Evolutionary conservation across 1,140 invertebrate species (phyloP), one percentile per base, ranked within the genome.

Genomic region (Meloidogyne floridensis): DNA sequence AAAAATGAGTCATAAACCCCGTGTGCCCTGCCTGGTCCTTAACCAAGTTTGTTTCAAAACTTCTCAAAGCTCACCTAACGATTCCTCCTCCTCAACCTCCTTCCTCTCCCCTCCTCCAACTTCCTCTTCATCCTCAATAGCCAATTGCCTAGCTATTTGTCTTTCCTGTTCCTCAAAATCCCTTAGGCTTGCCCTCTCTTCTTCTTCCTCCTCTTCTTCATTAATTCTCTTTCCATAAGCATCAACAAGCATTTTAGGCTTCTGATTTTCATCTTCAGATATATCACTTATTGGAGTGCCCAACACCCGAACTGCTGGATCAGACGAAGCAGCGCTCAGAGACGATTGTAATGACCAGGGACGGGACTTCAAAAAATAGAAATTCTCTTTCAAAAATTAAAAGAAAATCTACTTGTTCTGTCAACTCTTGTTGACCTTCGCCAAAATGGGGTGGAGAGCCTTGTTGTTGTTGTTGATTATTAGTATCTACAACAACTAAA

Each of bases 101-200:
- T 18, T 15, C 76, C 15, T 7, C 47, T 70, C 32, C 5, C 10
- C 53, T 54, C 5, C 75, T n/a, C 18, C 76, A 8, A 32, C 2
- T 32, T 32, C 32, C 32, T 78, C 76, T 18, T 70, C 76, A 47
- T 13, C n/a, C 18, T 75, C 74, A 13, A 53, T 32, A 13, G 74
- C 74, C 9, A 79, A 32, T 79, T 80, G 77, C 43, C 32, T 18
- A 32, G 72, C 76, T 56, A 80, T 51, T 79, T 80, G 43, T 9
- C 79, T 77, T 56, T 80, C 79, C 2, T 79, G 79, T 7, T 80
- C 79, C 47, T 80, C 79, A 53, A 73, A 80, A 18, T 75, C 59
- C 13, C 47, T 7, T n/a, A 65, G 8, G 18, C 43, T 69, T 20
- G 18, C 74, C 9, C 10, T 59, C 15, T 75, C 74, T 2, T 53